phyloP scores from a whole-genome alignment of 2,113 vertebrate species.

The Malurus melanocephalus region DNA sequence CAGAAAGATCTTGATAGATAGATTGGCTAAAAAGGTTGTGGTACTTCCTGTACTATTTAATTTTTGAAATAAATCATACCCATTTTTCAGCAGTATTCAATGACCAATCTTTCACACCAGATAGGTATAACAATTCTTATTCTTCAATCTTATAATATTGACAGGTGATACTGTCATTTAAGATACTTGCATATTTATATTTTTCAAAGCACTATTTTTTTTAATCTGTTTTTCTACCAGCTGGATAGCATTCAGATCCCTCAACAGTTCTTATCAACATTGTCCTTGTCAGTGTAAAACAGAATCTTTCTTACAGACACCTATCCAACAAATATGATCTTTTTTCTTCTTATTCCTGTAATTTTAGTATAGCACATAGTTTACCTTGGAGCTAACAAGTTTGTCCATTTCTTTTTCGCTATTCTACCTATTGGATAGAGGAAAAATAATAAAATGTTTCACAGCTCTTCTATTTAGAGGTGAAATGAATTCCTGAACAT shows the following conservation, averaged over 20 bases:
- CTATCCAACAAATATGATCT: neutral
- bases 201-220: neutral
- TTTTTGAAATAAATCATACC: neutral
- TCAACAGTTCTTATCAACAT: neutral
- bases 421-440: fast-evolving
- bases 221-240: neutral
- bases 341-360: neutral
- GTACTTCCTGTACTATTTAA: neutral
- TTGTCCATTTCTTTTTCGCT: neutral
- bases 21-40: neutral
- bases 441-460: neutral
- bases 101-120: neutral
- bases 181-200: neutral
- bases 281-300: fast-evolving
- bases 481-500: neutral
- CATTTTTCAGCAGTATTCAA: neutral
- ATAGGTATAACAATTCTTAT: neutral
- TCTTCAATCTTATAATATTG: neutral
- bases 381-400: neutral
- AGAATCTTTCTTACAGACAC: neutral
- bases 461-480: neutral
- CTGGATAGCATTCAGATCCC: neutral
- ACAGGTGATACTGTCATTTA: neutral
- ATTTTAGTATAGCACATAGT: neutral
- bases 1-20: neutral